These are phyloP conservation scores for Automeris io DNA, from an alignment of 2,888 invertebrate genomes.

Conservation along the genomic window DNA sequence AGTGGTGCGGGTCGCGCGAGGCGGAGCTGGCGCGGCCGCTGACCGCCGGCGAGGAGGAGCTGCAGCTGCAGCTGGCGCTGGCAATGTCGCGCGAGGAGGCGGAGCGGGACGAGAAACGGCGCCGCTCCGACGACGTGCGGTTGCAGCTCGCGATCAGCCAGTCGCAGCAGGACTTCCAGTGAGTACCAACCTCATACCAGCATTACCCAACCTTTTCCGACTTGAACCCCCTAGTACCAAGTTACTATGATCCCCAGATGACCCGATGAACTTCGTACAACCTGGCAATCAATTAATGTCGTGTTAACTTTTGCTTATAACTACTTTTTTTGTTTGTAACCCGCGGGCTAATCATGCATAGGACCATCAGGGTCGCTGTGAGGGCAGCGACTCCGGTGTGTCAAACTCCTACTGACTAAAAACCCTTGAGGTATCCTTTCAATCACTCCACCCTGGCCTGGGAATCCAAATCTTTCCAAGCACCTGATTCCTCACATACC, in stretches of 20 bases:
- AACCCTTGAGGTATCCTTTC: too few relatives aligned
- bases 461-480: too few relatives aligned
- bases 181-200: conserved; percentile 35
- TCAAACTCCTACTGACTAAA: too few relatives aligned
- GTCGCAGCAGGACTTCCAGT: conserved; percentile 95
- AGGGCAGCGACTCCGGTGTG: too few relatives aligned
- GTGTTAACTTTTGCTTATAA: too few relatives aligned
- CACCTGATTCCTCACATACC: background rate
- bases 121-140: conserved; percentile 96
- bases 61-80: conserved; percentile 97
- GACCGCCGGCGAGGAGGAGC: conserved; percentile 98
- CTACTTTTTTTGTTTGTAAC: too few relatives aligned
- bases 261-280: too few relatives aligned
- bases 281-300: too few relatives aligned
- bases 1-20: conserved; percentile 66
- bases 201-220: conserved; percentile 5
- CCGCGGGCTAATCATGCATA: too few relatives aligned
- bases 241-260: conserved; percentile 10
- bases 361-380: too few relatives aligned
- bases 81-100: conserved; percentile 99
- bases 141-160: conserved; percentile 96
- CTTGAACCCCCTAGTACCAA: conserved; percentile 2
- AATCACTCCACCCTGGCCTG: too few relatives aligned
- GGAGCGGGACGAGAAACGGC: conserved; percentile 95
- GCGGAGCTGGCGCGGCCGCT: conserved; percentile 96